phyloP scores from a whole-genome alignment of 2,113 vertebrate genomes.

The Oxygymnocypris stewartii region DNA sequence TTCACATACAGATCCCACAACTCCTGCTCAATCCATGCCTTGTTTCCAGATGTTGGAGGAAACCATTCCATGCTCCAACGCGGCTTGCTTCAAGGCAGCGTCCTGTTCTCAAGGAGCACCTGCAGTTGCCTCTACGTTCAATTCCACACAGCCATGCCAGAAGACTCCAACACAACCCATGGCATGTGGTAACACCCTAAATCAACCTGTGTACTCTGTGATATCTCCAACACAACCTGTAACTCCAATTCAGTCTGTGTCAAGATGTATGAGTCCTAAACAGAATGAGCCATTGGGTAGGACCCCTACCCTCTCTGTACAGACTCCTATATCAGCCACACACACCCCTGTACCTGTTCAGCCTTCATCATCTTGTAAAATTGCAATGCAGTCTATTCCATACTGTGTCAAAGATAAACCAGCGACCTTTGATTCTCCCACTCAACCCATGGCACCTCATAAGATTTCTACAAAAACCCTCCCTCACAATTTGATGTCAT shows the following conservation, averaged over 20 bases:
- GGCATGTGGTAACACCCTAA: not conserved
- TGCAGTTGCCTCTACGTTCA: not conserved
- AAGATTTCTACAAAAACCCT: slow-evolving; percentile 12
- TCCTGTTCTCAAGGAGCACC: slow-evolving; percentile 28
- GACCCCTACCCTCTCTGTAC: not conserved
- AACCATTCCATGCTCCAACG: not conserved
- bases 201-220: slow-evolving; percentile 25
- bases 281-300: slow-evolving; percentile 8
- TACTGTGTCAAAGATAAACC: slow-evolving; percentile 18
- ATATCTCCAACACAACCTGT: slow-evolving; percentile 34
- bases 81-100: not conserved
- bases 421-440: slow-evolving; percentile 10
- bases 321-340: not conserved
- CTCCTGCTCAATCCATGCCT: not conserved
- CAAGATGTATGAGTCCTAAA: slow-evolving; percentile 17
- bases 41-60: not conserved
- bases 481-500: not conserved
- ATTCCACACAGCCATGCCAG: not conserved
- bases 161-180: slow-evolving; percentile 4
- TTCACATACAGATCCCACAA: not conserved
- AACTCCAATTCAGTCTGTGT: slow-evolving; percentile 12
- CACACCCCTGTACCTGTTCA: slow-evolving; percentile 7
- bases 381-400: slow-evolving; percentile 19
- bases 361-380: not conserved
- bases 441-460: not conserved